These are phyloP conservation scores for Tokudaia muenninki DNA, from an alignment of 2,797 vertebrate species.

Conservation along the genomic window DNA sequence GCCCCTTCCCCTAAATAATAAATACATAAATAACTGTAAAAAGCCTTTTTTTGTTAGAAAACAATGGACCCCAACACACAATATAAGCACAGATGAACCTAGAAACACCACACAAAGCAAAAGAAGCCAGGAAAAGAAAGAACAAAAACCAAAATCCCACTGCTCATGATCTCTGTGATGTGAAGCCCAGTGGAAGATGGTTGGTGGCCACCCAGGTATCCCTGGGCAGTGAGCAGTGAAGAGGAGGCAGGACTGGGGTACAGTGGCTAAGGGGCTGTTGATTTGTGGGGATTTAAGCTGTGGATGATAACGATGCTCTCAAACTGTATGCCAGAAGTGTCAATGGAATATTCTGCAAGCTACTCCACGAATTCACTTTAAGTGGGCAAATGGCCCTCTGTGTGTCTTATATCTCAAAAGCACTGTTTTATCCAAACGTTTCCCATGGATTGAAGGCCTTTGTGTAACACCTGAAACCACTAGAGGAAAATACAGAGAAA, in stretches of 20 bases:
- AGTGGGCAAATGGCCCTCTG: background rate
- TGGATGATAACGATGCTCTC: background rate
- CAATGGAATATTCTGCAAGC: background rate
- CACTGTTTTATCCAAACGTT: background rate
- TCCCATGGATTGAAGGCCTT: background rate
- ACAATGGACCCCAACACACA: accelerated
- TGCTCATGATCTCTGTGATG: accelerated
- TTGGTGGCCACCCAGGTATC: background rate
- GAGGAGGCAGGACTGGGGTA: background rate
- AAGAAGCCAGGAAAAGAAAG: background rate
- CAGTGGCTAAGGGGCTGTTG: background rate
- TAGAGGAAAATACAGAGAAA: background rate
- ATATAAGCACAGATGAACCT: background rate
- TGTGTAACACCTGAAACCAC: background rate
- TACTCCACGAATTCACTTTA: background rate
- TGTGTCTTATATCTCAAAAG: background rate
- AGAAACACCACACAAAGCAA: accelerated
- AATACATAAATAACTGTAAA: background rate
- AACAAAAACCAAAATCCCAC: background rate
- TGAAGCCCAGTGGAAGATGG: background rate
- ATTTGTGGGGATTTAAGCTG: background rate
- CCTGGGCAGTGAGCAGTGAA: accelerated
- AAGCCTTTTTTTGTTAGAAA: background rate
- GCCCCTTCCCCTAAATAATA: background rate
- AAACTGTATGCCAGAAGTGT: too few species aligned